Percentiles rank a stretch among this genome's conserved stretches.
Conservation (phyloP, 2,113 vertebrate species). For the Eupsittula cactorum region DNA sequence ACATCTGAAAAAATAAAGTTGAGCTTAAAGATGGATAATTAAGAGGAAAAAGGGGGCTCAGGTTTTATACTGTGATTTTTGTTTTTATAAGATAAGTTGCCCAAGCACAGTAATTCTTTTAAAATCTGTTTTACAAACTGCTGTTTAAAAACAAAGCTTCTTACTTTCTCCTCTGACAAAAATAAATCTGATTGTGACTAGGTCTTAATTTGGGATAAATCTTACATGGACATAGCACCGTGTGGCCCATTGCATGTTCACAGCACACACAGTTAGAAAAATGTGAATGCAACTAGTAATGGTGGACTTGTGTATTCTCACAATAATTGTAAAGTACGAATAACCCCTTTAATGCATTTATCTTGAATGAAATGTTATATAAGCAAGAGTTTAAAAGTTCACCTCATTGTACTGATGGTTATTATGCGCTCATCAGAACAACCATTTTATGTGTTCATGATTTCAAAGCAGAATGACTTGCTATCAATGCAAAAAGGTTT, state of each 20-base stretch:
- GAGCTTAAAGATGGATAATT: not conserved
- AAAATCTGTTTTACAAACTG: not conserved
- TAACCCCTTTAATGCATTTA: not conserved
- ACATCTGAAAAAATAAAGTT: not conserved
- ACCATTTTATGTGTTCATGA: not conserved
- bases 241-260: not conserved
- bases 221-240: not conserved
- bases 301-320: not conserved
- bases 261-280: not conserved
- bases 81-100: not conserved
- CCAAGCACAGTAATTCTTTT: not conserved
- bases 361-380: not conserved
- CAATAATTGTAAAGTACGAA: not conserved
- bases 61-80: not conserved
- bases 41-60: not conserved
- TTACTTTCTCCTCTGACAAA: not conserved
- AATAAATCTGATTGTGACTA: not conserved
- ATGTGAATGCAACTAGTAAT: not conserved
- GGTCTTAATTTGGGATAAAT: not conserved
- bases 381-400: not conserved
- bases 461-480: constrained; percentile 3
- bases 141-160: not conserved
- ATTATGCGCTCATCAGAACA: not conserved
- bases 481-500: not conserved
- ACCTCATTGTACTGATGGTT: not conserved